Conservation (phyloP, 1,140 invertebrate species). For the Drosophila tsacasi region DNA sequence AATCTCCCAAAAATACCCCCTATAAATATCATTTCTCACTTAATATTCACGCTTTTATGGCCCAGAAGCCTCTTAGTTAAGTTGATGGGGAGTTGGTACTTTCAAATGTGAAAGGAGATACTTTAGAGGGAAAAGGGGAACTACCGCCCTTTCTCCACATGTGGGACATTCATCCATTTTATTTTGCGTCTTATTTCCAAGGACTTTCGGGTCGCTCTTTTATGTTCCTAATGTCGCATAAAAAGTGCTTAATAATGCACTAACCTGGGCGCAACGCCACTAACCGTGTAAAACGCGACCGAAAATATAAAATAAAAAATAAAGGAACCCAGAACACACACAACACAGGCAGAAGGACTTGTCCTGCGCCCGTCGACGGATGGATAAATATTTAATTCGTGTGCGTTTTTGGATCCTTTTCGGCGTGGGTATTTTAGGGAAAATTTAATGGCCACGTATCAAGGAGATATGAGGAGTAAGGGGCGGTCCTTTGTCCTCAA, state of each 20-base stretch:
- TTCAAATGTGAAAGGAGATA: not conserved
- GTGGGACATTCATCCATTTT: conserved; percentile 35
- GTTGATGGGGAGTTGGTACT: conserved; percentile 32
- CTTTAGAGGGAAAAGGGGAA: not conserved
- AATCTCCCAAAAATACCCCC: not conserved
- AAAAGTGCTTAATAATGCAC: conserved; percentile 82
- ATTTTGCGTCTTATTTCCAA: conserved; percentile 49
- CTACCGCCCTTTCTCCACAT: not conserved
- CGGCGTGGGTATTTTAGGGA: conserved; percentile 69
- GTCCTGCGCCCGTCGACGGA: conserved; percentile 50
- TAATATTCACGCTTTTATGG: conserved; percentile 16
- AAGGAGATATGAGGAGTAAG: not conserved
- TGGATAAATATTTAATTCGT: conserved; percentile 79
- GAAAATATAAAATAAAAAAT: conserved; percentile 15
- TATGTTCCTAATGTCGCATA: conserved; percentile 83
- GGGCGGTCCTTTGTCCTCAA: conserved; percentile 49
- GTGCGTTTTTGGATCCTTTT: conserved; percentile 68
- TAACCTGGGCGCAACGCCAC: conserved; percentile 67
- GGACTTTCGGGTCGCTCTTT: conserved; percentile 52
- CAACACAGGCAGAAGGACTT: not conserved
- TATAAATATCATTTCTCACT: conserved; percentile 9
- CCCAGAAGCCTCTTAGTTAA: conserved; percentile 23
- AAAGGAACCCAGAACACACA: not conserved
- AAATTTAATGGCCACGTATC: conserved; percentile 70
- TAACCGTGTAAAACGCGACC: conserved; percentile 71